phyloP scores from a whole-genome alignment of 2,888 invertebrate genomes.

The Iselma pallidipennis region DNA sequence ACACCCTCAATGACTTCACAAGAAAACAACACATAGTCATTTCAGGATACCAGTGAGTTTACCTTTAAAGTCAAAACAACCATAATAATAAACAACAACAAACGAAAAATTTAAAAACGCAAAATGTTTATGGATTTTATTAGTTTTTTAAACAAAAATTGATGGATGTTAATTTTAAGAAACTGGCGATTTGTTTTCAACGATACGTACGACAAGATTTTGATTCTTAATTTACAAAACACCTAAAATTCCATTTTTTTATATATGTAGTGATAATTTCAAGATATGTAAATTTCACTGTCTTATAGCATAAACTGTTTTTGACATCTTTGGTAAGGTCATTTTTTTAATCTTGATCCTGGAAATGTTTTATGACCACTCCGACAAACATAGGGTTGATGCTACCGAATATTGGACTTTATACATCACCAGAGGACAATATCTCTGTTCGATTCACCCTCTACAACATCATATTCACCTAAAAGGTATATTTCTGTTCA shows the following conservation, averaged over 20 bases:
- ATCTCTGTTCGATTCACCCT: constrained; percentile 10
- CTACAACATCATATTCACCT: background rate
- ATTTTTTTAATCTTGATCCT: constrained; percentile 19
- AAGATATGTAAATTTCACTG: background rate
- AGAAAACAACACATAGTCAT: constrained; percentile 7
- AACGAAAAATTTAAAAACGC: no score
- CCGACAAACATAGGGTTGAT: constrained; percentile 30
- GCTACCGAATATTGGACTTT: constrained; percentile 32
- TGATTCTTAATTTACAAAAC: constrained; percentile 25
- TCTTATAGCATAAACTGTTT: constrained; percentile 12
- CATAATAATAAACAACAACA: no score
- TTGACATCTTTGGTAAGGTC: constrained; percentile 7
- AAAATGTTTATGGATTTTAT: no score
- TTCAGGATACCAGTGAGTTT: background rate
- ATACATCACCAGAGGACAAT: constrained; percentile 29
- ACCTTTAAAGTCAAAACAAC: background rate
- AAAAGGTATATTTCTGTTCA: background rate
- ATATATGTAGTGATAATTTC: no score
- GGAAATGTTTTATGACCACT: constrained; percentile 30
- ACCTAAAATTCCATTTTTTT: no score
- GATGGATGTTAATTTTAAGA: constrained; percentile 16
- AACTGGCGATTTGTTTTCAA: constrained; percentile 23
- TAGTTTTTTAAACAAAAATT: no score
- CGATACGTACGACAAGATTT: constrained; percentile 23
- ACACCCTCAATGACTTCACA: background rate